Evolutionary conservation across 2,888 invertebrate species (phyloP).

Genomic region (Drosophila recens): DNA sequence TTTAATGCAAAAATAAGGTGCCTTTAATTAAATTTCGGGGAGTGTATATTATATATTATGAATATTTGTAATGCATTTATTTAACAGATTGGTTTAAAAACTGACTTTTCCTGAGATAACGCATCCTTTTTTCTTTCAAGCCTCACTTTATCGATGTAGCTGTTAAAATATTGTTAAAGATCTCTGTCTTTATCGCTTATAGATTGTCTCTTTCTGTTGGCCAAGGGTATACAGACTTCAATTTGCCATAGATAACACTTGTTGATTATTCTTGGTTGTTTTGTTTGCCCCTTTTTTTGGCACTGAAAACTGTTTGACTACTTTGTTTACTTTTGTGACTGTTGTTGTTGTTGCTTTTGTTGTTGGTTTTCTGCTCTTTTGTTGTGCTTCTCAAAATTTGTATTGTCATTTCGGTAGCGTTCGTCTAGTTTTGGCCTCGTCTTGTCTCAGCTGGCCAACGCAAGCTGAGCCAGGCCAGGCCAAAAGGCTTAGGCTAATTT

Average conservation of each 20-base stretch:
- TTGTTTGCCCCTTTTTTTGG: conserved; percentile 39
- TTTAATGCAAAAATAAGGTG: too few relatives aligned
- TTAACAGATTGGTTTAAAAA: too few relatives aligned
- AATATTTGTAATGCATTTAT: too few relatives aligned
- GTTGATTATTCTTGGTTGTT: conserved; percentile 52
- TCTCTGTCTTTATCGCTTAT: conserved; percentile 16
- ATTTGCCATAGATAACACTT: conserved; percentile 51
- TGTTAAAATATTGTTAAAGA: conserved; percentile 12
- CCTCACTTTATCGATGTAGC: conserved; percentile 1
- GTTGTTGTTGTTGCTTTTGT: conserved; percentile 29
- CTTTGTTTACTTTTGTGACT: conserved; percentile 41
- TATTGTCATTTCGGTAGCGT: conserved; percentile 71
- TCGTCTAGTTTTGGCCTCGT: conserved; percentile 46
- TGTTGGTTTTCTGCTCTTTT: conserved; percentile 24
- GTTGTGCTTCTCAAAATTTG: conserved; percentile 40
- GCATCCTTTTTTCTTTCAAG: background rate
- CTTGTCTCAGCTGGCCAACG: conserved; percentile 12
- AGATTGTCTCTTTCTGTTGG: background rate
- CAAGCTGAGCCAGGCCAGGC: conserved; percentile 13
- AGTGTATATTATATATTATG: too few relatives aligned
- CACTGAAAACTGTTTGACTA: conserved; percentile 50
- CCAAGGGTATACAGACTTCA: conserved; percentile 42
- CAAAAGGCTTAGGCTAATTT: conserved; percentile 60
- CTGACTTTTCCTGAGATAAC: background rate
- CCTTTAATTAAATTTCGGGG: too few relatives aligned